Conservation (phyloP, 2,797 vertebrate genomes). For the Eidolon dupreanum region DNA sequence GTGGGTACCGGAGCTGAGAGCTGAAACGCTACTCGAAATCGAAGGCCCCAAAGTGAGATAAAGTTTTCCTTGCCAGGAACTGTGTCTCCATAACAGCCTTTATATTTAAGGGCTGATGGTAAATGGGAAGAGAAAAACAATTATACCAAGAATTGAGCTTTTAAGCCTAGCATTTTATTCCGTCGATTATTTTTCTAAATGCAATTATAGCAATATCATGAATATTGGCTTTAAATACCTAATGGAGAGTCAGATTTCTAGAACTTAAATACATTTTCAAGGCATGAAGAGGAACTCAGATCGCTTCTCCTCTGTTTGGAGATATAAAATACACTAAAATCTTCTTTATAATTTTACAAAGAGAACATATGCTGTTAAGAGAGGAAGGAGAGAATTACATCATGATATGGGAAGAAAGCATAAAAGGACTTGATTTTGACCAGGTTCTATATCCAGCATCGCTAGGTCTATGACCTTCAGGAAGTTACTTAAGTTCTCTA, state of each 20-base stretch:
- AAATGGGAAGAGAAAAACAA: not conserved
- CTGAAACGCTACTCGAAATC: not conserved
- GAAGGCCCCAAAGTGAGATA: not conserved
- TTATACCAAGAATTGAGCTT: conserved; percentile 7
- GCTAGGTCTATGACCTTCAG: not conserved
- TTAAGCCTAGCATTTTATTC: conserved; percentile 1
- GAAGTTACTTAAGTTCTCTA: not conserved
- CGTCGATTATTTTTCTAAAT: not conserved
- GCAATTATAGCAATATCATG: conserved; percentile 30
- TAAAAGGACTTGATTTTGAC: not conserved
- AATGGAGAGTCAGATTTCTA: not conserved
- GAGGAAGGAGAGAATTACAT: not conserved
- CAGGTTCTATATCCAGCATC: not conserved
- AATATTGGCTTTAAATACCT: conserved; percentile 35
- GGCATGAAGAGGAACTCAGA: not conserved
- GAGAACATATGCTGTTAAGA: not conserved
- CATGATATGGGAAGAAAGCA: not conserved
- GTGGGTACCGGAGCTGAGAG: not conserved
- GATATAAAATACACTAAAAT: not conserved
- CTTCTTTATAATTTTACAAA: not conserved
- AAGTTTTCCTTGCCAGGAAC: not conserved
- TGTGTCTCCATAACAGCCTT: not conserved
- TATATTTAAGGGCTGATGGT: not conserved
- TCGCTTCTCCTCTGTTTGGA: not conserved
- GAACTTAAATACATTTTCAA: conserved; percentile 25